Evolutionary conservation across 37 sponge, comb jelly and placozoan species (phyloP).

Genomic region (Cliona cf. orientalis): DNA sequence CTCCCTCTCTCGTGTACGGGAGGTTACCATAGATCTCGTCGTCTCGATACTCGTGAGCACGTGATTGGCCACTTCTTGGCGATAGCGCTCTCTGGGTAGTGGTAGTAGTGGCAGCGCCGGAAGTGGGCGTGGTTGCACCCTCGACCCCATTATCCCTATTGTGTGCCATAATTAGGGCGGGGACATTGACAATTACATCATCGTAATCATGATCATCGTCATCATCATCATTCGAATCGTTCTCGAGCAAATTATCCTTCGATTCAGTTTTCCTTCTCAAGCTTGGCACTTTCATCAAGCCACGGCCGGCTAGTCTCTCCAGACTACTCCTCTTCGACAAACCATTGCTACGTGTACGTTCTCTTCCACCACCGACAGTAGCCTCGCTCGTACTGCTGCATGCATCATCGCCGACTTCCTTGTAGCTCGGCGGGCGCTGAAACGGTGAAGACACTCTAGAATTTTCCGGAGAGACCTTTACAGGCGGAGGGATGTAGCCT

Average conservation of each 20-base stretch:
- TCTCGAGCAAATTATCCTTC: background rate
- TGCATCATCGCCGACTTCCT: background rate
- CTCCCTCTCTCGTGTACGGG: slow-evolving; percentile 5
- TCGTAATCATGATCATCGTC: background rate
- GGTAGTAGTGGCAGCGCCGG: too few relatives aligned
- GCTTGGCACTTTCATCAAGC: background rate
- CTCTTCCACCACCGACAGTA: too few relatives aligned
- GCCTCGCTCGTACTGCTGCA: background rate
- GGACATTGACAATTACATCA: background rate
- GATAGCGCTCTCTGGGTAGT: too few relatives aligned
- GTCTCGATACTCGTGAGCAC: background rate
- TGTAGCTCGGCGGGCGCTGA: too few relatives aligned
- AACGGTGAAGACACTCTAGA: too few relatives aligned
- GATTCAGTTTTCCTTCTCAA: slow-evolving; percentile 23
- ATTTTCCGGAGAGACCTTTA: background rate
- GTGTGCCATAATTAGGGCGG: background rate
- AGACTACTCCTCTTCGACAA: background rate
- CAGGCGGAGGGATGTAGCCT: slow-evolving; percentile 5
- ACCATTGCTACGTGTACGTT: too few relatives aligned
- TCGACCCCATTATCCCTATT: background rate
- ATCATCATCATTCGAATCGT: background rate
- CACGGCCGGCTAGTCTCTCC: background rate
- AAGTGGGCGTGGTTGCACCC: background rate
- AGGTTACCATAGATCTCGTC: slow-evolving; percentile 51
- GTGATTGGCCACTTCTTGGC: too few relatives aligned